Evolutionary conservation across 2,113 vertebrate genomes (phyloP), one percentile per base, ranked within the genome.

Genomic region (Podilymbus podiceps): DNA sequence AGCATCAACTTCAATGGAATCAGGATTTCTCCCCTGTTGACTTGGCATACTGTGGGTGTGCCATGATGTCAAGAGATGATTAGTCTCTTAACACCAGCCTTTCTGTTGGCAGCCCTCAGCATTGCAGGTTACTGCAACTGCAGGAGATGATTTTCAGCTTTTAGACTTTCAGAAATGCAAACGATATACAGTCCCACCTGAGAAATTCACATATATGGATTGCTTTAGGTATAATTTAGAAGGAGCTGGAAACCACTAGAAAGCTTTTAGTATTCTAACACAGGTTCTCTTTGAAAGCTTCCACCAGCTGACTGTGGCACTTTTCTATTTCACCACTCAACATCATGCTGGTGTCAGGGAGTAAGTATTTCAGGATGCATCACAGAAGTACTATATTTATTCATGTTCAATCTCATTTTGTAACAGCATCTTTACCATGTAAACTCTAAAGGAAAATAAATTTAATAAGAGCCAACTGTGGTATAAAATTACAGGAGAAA

Each of bases 371-470:
- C 46, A 63, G 44, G 46, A 84, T 8, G 3, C 38, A 59, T 67
- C 73, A 67, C 64, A 58, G 50, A 85, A 88, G 24, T 63, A 44
- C 12, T 23, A 25, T 67, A 85, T 87, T 76, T 94, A 85, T 80
- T 90, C 40, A 46, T 63, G 72, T 76, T 96, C 6, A 1, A 59
- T 68, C 55, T 78, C 62, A 87, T 81, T 95, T 91, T 58, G 31
- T 40, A 69, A 62, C 58, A 88, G 40, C 50, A 80, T 89, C 88
- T 91, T 87, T 66, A 66, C 30, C 38, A 82, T 53, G 67, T 76
- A 93, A 95, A 46, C 50, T 71, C 58, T 87, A 83, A 96, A 92
- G 74, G 67, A 95, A 90, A 95, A 94, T 77, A 91, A 95, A 94
- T 96, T 80, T 89, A 72, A 28, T 91, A 95, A 93, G 53, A 91